Base-by-base conservation (phyloP, 2,797 vertebrate species). In the Cuculus canorus region DNA sequence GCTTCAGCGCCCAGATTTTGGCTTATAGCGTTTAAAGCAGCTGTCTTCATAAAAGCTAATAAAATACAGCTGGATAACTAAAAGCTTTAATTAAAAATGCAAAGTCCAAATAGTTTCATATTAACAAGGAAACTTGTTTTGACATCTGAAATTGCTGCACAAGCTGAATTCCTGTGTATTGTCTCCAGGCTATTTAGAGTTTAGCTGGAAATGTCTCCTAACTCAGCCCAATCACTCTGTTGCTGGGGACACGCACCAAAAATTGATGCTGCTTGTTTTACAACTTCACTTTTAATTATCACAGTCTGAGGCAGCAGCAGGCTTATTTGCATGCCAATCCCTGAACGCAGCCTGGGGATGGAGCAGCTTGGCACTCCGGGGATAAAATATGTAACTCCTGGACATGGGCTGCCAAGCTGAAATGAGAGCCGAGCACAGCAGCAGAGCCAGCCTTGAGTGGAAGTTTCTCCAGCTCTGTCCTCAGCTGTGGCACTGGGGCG, bases 61-160 rank as follows among this genome's bases (percentile, higher is more conserved):
- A 97, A 97, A 97, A 97, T 95, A 92, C 94, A 80, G 33, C 52
- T 50, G 94, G 96, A 96, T 97, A 97, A 97, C 97, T 97, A 97
- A 97, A 96, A 91, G 93, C 94, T 95, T 97, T 97, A 96, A 97
- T 97, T 97, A 97, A 97, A 97, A 96, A 97, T 91, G 93, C 88
- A 92, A 96, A 96, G 81, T 92, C 96, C 94, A 96, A 96, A 97
- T 89, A 97, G 96, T 96, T 97, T 93, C 88, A 71, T 95, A 90
- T 81, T 95, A 97, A 95, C 88, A 71, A 92, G 90, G 87, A 97
- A 97, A 95, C 95, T 97, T 96, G 96, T 96, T 97, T 97, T 97
- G 96, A 97, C 92, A 94, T 97, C 96, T 94, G 82, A 97, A 97
- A 97, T 96, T 71, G 96, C 96, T 93, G 82, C 96, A 96, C 91